Evolutionary conservation across 2,797 vertebrate genomes (phyloP).

Genomic region (Syngnathus acus): DNA sequence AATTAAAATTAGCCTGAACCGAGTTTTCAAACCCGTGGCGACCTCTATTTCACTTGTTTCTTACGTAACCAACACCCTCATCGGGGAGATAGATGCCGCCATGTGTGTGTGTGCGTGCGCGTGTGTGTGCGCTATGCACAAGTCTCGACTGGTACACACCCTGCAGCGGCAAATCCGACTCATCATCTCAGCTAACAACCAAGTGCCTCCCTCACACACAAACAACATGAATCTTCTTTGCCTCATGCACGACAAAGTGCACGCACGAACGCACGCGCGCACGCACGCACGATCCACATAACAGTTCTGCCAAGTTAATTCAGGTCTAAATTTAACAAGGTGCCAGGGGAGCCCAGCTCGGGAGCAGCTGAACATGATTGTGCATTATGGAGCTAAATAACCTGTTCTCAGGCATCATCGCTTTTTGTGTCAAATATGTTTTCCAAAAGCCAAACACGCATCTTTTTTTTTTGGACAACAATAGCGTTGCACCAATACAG

Average conservation of each 20-base stretch:
- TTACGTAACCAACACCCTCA: conserved; percentile 50
- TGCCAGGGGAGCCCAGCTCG: conserved; percentile 44
- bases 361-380: conserved; percentile 53
- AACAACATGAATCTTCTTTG: conserved; percentile 15
- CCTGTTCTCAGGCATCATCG: conserved; percentile 34
- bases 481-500: neutral
- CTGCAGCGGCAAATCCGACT: conserved; percentile 24
- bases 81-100: conserved; percentile 6
- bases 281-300: neutral
- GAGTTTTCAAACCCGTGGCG: conserved; percentile 35
- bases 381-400: conserved; percentile 44
- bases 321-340: conserved; percentile 59
- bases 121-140: neutral
- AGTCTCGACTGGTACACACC: conserved; percentile 32
- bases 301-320: conserved; percentile 41
- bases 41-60: conserved; percentile 31
- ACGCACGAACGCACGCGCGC: neutral
- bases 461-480: neutral
- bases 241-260: neutral
- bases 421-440: conserved; percentile 4
- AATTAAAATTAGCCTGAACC: conserved; percentile 54
- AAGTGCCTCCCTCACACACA: conserved; percentile 21
- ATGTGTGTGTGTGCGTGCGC: neutral
- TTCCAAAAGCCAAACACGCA: neutral
- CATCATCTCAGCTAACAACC: conserved; percentile 19